Base-by-base conservation (phyloP, 2,888 invertebrate genomes). In the Aspidiotus rigidus region DNA sequence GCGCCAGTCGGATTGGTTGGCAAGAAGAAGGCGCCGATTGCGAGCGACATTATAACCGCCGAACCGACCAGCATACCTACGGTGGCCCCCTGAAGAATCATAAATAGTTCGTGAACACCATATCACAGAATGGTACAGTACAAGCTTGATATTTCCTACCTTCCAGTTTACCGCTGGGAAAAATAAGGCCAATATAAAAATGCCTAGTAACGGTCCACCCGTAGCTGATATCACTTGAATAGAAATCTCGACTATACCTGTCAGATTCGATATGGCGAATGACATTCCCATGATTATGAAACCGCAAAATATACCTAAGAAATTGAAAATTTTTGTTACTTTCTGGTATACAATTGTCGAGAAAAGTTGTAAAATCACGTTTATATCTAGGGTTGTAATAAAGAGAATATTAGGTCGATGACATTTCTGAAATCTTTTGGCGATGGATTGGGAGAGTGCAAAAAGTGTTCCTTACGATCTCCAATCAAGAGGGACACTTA, bases 131-230 rank as follows among this genome's bases (percentile, higher is more conserved):
- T 5, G 16, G 11, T 28, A 16, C 10, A 67, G 7, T n/a, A 13
- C n/a, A 28, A 28, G 28, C 28, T 28, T 28, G 5, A 1, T 3
- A 28, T 28, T 5, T 73, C 77, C 77, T 76, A 84, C 85, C 78
- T 86, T 90, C 82, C 90, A 90, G 75, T 92, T 92, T 42, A 88
- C 88, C 71, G 87, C 82, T 0, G 93, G 93, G 64, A 90, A 84
- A 62, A 93, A 79, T 77, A 92, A 88, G 0, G 92, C 93, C 64
- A 93, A 78, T 5, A 91, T 78, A 75, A 93, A 92, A 54, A 90
- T 91, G 7, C 92, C 92, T 0, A 92, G 80, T 7, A 92, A 79
- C 0, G 91, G 90, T 0, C 92, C 92, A 55, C 89, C 88, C 7
- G 91, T 91, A 0, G 90, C 90, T 3, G 90, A 89, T 17, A 90